phyloP scores from a whole-genome alignment of 1,140 invertebrate genomes.

The Helicoverpa zea region DNA sequence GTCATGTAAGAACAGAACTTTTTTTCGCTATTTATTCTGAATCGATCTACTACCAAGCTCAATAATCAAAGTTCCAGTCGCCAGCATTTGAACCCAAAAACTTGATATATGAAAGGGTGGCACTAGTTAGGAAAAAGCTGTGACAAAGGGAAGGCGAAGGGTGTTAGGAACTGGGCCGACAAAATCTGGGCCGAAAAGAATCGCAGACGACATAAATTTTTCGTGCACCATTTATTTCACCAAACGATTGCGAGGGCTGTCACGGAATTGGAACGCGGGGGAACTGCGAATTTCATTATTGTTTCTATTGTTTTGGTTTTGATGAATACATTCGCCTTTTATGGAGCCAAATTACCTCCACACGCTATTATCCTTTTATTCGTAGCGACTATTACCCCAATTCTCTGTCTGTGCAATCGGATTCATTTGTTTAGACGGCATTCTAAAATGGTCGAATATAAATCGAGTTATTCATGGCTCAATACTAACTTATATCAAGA shows the following conservation, averaged over 20 bases:
- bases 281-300: slow-evolving; percentile 47
- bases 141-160: slow-evolving; percentile 43
- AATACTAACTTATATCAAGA: slow-evolving; percentile 34
- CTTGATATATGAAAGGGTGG: slow-evolving; percentile 30
- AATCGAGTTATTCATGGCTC: slow-evolving; percentile 33
- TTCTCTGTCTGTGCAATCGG: not conserved
- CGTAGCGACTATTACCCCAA: not conserved
- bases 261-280: slow-evolving; percentile 70
- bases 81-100: slow-evolving; percentile 3
- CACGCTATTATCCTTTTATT: slow-evolving; percentile 29
- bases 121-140: slow-evolving; percentile 27
- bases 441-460: not conserved
- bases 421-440: slow-evolving; percentile 9
- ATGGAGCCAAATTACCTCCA: slow-evolving; percentile 28
- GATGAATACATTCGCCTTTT: slow-evolving; percentile 44
- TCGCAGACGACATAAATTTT: slow-evolving; percentile 76
- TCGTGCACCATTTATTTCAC: slow-evolving; percentile 79
- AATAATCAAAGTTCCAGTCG: not conserved
- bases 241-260: slow-evolving; percentile 66
- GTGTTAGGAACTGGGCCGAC: slow-evolving; percentile 38
- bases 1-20: not conserved
- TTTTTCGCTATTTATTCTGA: not conserved
- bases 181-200: slow-evolving; percentile 63
- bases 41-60: not conserved
- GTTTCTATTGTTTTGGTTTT: slow-evolving; percentile 48